Evolutionary conservation across 2,797 vertebrate species (phyloP).

Genomic region (Emys orbicularis): DNA sequence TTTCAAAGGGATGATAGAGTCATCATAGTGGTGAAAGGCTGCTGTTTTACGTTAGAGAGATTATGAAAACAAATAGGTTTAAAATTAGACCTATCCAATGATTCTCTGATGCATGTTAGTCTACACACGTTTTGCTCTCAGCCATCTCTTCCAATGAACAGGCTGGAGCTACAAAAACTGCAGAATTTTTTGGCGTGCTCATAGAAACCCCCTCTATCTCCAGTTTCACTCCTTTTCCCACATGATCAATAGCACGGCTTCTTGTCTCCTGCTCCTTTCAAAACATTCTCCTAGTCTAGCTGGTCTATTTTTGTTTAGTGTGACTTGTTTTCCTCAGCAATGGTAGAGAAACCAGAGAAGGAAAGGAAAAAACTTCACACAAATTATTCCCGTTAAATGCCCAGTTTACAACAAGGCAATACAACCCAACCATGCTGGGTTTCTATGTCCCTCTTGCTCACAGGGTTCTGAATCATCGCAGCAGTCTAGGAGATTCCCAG

Average conservation of each 20-base stretch:
- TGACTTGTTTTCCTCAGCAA: slow-evolving; percentile 37
- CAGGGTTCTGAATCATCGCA: slow-evolving; percentile 77
- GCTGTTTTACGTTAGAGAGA: neutral
- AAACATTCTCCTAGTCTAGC: slow-evolving; percentile 59
- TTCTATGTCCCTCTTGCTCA: slow-evolving; percentile 79
- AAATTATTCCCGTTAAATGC: slow-evolving; percentile 42
- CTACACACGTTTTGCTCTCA: slow-evolving; percentile 23
- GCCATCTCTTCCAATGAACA: neutral
- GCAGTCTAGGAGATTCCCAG: slow-evolving; percentile 76
- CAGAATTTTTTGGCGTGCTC: slow-evolving; percentile 18
- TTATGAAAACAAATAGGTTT: neutral
- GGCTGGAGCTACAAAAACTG: neutral
- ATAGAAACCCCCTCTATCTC: slow-evolving; percentile 36
- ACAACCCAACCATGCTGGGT: slow-evolving; percentile 78
- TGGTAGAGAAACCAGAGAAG: neutral
- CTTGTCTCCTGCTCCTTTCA: slow-evolving; percentile 54
- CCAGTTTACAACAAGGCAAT: slow-evolving; percentile 68
- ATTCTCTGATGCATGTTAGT: neutral
- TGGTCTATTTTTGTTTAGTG: slow-evolving; percentile 58
- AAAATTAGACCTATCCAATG: neutral
- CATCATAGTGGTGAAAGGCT: slow-evolving; percentile 2
- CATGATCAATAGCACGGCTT: neutral
- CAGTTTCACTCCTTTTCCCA: slow-evolving; percentile 48
- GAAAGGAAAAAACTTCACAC: slow-evolving; percentile 37
- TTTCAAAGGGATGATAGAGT: slow-evolving; percentile 7